phyloP scores from a whole-genome alignment of 1,140 invertebrate genomes.

The Venturia canescens region DNA sequence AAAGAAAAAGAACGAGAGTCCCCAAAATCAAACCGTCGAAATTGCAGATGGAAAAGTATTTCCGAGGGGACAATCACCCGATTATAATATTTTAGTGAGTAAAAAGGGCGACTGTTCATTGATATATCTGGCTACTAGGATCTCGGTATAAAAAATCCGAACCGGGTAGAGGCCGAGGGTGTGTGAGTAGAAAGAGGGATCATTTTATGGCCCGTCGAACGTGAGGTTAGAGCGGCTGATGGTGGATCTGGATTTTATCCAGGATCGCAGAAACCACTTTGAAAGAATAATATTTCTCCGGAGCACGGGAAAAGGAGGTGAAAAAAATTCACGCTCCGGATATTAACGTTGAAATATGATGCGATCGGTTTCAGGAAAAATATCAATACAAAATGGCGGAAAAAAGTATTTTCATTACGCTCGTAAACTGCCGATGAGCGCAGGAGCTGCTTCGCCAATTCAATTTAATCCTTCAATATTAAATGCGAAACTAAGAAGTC shows the following conservation, averaged over 20 bases:
- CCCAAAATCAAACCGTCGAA: too few species aligned
- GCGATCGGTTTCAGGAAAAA: background rate
- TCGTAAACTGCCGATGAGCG: background rate
- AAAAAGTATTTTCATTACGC: background rate
- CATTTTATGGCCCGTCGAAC: background rate
- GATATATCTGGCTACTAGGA: background rate
- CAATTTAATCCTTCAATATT: too few species aligned
- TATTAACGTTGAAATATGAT: slow-evolving; percentile 23
- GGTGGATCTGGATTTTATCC: slow-evolving; percentile 24
- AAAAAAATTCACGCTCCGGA: background rate
- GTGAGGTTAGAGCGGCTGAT: background rate
- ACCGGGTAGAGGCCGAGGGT: background rate
- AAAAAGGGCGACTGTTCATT: background rate
- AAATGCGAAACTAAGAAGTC: too few species aligned
- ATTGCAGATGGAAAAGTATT: too few species aligned
- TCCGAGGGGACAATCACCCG: too few species aligned
- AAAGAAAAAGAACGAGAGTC: too few species aligned
- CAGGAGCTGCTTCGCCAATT: too few species aligned
- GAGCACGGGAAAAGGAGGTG: slow-evolving; percentile 21
- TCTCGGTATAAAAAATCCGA: background rate
- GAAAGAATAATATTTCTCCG: slow-evolving; percentile 29
- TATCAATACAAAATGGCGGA: background rate
- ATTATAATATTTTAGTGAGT: background rate
- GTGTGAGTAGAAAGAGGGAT: background rate
- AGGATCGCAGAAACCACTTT: slow-evolving; percentile 10